Percentiles rank a stretch among this genome's conserved stretches.
phyloP scores from a whole-genome alignment of 2,797 vertebrate species.

The Pipistrellus pipistrellus region DNA sequence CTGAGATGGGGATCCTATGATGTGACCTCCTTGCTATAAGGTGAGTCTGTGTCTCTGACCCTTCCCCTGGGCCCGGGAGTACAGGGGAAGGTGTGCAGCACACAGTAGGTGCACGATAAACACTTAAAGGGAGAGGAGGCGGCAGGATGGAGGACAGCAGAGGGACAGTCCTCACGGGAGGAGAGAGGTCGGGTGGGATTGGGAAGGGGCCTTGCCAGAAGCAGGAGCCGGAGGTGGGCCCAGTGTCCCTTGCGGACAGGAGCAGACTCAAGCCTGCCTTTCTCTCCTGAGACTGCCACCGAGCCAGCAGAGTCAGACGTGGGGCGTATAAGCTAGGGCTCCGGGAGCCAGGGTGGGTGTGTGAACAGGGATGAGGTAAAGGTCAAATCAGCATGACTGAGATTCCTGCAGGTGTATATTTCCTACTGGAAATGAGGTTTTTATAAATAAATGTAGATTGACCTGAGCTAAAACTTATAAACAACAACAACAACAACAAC shows the following conservation, averaged over 20 bases:
- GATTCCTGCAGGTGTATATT: not conserved
- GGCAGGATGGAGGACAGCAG: not conserved
- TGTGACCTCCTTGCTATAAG: not conserved
- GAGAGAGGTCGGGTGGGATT: not conserved
- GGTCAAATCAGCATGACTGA: not conserved
- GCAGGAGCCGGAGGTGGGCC: not conserved
- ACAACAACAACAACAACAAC: not conserved
- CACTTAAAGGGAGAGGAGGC: not conserved
- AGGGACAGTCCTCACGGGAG: not conserved
- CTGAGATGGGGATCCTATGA: not conserved
- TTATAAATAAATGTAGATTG: not conserved
- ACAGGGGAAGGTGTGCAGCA: not conserved
- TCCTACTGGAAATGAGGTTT: slow-evolving; percentile 9
- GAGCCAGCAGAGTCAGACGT: not conserved
- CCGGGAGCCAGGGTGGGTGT: not conserved
- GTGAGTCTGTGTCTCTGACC: too few species aligned
- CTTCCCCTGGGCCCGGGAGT: not conserved
- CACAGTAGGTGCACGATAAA: not conserved
- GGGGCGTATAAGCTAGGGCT: not conserved
- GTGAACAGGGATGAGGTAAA: not conserved
- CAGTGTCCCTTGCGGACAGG: not conserved
- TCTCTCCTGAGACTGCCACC: not conserved
- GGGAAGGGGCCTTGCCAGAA: not conserved
- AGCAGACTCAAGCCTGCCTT: not conserved
- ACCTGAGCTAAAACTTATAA: not conserved